Evolutionary conservation across 2,797 vertebrate species (phyloP).

Genomic region (Microcaecilia unicolor): DNA sequence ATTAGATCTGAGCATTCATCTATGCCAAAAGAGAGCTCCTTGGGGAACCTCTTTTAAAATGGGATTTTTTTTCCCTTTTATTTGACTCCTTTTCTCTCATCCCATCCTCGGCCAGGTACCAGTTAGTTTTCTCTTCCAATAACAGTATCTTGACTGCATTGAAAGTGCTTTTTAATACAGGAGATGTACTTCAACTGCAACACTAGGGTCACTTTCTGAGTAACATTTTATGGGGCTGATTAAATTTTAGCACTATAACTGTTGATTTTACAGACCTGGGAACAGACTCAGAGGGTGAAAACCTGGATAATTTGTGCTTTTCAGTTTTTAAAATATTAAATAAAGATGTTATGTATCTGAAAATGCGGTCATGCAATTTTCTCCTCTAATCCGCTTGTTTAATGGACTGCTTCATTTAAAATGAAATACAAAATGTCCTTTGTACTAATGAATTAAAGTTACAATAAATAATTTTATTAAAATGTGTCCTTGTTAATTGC

Average conservation of each 20-base stretch:
- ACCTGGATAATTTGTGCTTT: constrained; percentile 40
- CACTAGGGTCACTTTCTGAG: constrained; percentile 56
- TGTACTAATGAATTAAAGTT: constrained; percentile 28
- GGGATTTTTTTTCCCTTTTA: constrained; percentile 11
- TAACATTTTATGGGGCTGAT: constrained; percentile 67
- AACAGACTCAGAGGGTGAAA: constrained; percentile 45
- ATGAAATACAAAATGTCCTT: constrained; percentile 25
- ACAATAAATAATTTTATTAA: constrained; percentile 29
- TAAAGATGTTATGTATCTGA: constrained; percentile 29
- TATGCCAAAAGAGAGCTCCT: constrained; percentile 9
- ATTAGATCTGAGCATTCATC: constrained; percentile 10
- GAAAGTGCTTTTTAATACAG: constrained; percentile 64
- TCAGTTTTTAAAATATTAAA: constrained; percentile 38
- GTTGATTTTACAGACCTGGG: constrained; percentile 56
- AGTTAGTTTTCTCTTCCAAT: constrained; percentile 44
- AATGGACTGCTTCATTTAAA: constrained; percentile 19
- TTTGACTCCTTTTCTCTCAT: no score
- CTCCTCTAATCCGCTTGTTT: constrained; percentile 1
- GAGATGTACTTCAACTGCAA: constrained; percentile 55
- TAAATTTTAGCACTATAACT: constrained; percentile 64
- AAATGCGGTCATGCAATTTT: constrained; percentile 19
- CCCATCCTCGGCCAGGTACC: constrained; percentile 18
- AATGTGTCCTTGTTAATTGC: not conserved
- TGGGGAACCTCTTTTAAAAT: constrained; percentile 20
- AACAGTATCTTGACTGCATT: constrained; percentile 33